phyloP scores from a whole-genome alignment of 2,888 invertebrate species.

The Pachymerium ferrugineum region DNA sequence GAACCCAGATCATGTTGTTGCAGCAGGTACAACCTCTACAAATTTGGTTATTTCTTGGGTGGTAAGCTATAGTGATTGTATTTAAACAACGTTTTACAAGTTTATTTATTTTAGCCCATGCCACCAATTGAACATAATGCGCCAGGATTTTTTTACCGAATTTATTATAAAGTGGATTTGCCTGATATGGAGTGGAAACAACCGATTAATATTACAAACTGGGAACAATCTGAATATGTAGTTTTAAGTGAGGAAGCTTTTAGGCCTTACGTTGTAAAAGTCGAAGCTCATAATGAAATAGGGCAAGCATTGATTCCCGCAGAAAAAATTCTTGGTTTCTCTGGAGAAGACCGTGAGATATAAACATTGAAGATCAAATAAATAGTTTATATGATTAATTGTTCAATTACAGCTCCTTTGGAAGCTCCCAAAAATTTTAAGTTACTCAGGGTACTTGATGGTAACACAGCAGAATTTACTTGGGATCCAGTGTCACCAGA shows the following conservation, averaged over 20 bases:
- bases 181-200: slow-evolving; percentile 64
- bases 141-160: slow-evolving; percentile 84
- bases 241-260: slow-evolving; percentile 82
- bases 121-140: slow-evolving; percentile 94
- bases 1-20: slow-evolving; percentile 89
- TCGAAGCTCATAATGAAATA: slow-evolving; percentile 79
- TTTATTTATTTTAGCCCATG: slow-evolving; percentile 63
- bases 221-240: slow-evolving; percentile 62
- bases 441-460: slow-evolving; percentile 66
- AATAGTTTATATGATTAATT: slow-evolving; percentile 30
- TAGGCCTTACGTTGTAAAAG: slow-evolving; percentile 81
- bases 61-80: slow-evolving; percentile 51
- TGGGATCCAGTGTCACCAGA: slow-evolving; percentile 81
- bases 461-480: slow-evolving; percentile 74
- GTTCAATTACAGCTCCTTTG: slow-evolving; percentile 57
- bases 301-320: slow-evolving; percentile 79
- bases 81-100: background rate
- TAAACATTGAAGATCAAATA: background rate
- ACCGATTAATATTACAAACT: slow-evolving; percentile 66
- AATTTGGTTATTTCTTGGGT: slow-evolving; percentile 94
- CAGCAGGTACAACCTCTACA: slow-evolving; percentile 77
- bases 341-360: slow-evolving; percentile 82
- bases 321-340: slow-evolving; percentile 75
- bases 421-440: slow-evolving; percentile 79
- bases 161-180: slow-evolving; percentile 76